Evolutionary conservation across 2,888 invertebrate species (phyloP), one percentile per base, ranked within the genome.

Genomic region (Theretra japonica): DNA sequence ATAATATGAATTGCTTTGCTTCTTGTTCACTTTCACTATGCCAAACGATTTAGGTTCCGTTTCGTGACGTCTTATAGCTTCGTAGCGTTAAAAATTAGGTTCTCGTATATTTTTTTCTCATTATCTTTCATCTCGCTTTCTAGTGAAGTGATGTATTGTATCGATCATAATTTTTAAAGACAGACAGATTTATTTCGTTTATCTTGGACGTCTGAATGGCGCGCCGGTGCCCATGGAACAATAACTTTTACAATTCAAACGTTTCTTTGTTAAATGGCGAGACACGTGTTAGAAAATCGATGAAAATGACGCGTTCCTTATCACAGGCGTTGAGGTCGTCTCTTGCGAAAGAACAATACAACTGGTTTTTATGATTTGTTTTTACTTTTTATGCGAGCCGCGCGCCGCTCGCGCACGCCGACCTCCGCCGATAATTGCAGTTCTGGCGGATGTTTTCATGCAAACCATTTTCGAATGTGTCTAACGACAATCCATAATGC

Each of bases 311-410:
- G 84, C 75, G 78, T 82, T 83, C 82, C 90, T 92, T 91, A 93
- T 93, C 92, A 88, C 83, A 81, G 79, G 78, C 80, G 77, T 77
- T 83, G 80, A 88, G 88, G 83, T 87, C 88, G 88, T 86, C 86
- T 84, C 84, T 85, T 83, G 83, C 81, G 82, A 89, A 89, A 88
- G 92, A 93, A 94, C 93, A 93, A 93, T 93, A 88, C 92, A 90
- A 90, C 90, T 85, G 88, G 90, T 90, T 92, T 90, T 89, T 82
- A 87, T 88, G 86, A 84, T 89, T 91, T 91, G 86, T 90, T 92
- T 92, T 91, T 86, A 80, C 83, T 89, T 90, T 90, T 90, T 88
- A 82, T 84, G 79, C 81, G 78, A 77, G 78, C 79, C 75, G 82
- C 79, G 77, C 76, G 76, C 80, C 76, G 76, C 77, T 71, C 69